Evolutionary conservation across 2,888 invertebrate genomes (phyloP).

Genomic region (Hydraecia micacea): DNA sequence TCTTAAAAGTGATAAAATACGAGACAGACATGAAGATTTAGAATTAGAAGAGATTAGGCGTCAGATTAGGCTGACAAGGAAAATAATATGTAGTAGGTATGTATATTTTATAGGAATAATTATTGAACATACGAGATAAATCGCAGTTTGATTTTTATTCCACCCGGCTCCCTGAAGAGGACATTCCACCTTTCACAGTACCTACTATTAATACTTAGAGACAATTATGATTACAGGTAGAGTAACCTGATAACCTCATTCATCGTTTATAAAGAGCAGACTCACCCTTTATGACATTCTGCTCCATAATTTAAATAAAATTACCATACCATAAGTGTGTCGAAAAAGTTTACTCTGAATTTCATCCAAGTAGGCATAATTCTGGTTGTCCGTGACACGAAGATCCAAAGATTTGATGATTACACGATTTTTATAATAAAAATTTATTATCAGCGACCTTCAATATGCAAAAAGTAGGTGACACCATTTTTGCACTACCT

Average conservation of each 20-base stretch:
- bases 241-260: too few species aligned
- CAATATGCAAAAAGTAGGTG: conserved; percentile 87
- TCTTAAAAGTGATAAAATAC: too few species aligned
- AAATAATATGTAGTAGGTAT: too few species aligned
- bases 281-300: not conserved
- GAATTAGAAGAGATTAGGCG: too few species aligned
- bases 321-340: not conserved
- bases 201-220: not conserved
- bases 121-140: too few species aligned
- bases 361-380: conserved; percentile 63
- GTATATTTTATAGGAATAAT: too few species aligned
- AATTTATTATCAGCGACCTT: conserved; percentile 83
- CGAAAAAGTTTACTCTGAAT: conserved; percentile 25
- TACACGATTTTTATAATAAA: conserved; percentile 78
- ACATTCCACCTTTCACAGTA: too few species aligned
- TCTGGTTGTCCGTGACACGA: conserved; percentile 82
- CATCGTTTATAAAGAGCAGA: not conserved
- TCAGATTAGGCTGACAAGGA: too few species aligned
- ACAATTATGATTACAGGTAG: too few species aligned
- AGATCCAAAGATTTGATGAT: conserved; percentile 79
- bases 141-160: too few species aligned
- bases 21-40: too few species aligned
- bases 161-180: too few species aligned
- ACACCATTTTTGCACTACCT: conserved; percentile 80
- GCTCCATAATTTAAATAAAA: conserved; percentile 4